Evolutionary conservation across 2,888 invertebrate genomes (phyloP).

Genomic region (Andrena bucephala): DNA sequence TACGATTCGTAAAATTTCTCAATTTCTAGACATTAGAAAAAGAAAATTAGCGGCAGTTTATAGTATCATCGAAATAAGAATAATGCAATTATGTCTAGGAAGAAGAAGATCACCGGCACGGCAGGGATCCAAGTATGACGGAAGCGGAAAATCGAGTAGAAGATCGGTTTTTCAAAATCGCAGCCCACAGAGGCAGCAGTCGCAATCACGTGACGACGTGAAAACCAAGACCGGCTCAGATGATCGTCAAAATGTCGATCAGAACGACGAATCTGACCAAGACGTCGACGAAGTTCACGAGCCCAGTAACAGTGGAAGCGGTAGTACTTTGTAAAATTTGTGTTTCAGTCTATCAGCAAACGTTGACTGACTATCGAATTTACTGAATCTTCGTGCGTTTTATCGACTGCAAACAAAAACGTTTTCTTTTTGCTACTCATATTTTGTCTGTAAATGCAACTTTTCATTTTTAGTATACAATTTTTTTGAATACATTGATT

Average conservation of each 20-base stretch:
- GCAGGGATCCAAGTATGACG: conserved; percentile 7
- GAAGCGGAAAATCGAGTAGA: conserved; percentile 9
- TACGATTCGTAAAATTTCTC: too few species aligned
- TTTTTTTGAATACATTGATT: too few species aligned
- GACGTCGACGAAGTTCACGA: conserved; percentile 34
- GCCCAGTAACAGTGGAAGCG: conserved; percentile 53
- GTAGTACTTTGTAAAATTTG: conserved; percentile 47
- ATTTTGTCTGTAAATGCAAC: too few species aligned
- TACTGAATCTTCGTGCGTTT: too few species aligned
- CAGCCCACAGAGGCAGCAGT: conserved; percentile 44
- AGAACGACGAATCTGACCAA: neutral
- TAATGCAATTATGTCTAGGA: conserved; percentile 19
- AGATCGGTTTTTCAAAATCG: conserved; percentile 45
- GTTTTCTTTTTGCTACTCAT: too few species aligned
- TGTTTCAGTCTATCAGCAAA: neutral
- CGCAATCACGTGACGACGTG: conserved; percentile 21
- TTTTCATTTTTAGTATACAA: too few species aligned
- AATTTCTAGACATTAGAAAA: too few species aligned
- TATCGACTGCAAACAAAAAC: too few species aligned
- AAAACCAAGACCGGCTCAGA: conserved; percentile 34
- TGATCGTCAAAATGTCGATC: conserved; percentile 28
- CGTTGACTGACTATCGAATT: neutral
- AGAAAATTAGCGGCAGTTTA: too few species aligned
- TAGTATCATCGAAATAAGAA: neutral
- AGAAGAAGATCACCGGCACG: conserved; percentile 3